phyloP scores from a whole-genome alignment of 2,113 vertebrate species.

The Siniperca chuatsi region DNA sequence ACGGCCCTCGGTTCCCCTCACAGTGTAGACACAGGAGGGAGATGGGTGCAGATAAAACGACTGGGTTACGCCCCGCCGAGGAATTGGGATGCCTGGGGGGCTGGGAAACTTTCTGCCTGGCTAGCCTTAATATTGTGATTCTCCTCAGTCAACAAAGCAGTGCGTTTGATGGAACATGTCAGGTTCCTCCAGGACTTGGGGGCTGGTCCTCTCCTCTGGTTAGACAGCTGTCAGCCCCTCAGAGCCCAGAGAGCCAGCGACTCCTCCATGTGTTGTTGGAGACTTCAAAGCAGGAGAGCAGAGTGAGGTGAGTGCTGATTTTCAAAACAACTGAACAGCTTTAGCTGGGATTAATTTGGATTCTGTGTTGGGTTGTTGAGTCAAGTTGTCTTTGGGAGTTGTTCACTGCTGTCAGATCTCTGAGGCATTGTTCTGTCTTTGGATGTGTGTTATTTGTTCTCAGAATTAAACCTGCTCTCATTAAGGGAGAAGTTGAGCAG shows the following conservation, averaged over 20 bases:
- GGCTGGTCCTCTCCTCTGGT: conserved; percentile 66
- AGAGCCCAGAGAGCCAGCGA: conserved; percentile 46
- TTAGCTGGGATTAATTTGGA: conserved; percentile 10
- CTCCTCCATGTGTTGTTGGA: conserved; percentile 55
- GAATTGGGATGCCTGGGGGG: conserved; percentile 81
- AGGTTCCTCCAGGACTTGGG: conserved; percentile 69
- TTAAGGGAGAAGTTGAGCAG: not conserved
- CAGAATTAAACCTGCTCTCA: conserved; percentile 10
- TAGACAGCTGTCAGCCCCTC: conserved; percentile 78
- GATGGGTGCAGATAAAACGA: conserved; percentile 79
- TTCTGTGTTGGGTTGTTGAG: not conserved
- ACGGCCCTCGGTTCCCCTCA: conserved; percentile 37
- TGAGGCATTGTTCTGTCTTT: conserved; percentile 7
- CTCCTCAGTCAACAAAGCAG: conserved; percentile 70
- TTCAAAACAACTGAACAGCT: conserved; percentile 3
- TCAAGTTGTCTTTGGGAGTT: not conserved
- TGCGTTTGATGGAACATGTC: conserved; percentile 76
- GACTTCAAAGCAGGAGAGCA: conserved; percentile 39
- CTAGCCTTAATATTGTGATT: conserved; percentile 74
- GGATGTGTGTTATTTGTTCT: not conserved
- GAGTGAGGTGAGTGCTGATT: conserved; percentile 66
- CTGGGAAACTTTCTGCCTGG: conserved; percentile 67
- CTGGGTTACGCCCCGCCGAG: conserved; percentile 74
- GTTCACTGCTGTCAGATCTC: conserved; percentile 5
- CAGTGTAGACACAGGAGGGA: conserved; percentile 74